Conservation (phyloP, 2,888 invertebrate genomes). For the Cylloceria caligata region DNA sequence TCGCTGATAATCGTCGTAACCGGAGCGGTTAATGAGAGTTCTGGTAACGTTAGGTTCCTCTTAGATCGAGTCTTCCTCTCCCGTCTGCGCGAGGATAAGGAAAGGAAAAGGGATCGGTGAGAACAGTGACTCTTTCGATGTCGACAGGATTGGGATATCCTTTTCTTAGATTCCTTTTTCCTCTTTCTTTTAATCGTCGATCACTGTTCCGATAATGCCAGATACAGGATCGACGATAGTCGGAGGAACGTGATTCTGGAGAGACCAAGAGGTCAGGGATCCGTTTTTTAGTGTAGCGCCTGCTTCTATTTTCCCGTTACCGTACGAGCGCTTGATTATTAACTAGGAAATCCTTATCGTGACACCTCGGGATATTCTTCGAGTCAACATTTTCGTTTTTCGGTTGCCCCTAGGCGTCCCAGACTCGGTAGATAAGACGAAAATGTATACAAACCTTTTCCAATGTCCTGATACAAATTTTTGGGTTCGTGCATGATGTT, state of each 20-base stretch:
- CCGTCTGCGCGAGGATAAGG: constrained; percentile 11
- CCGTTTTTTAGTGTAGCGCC: too few species aligned
- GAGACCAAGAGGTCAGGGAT: constrained; percentile 40
- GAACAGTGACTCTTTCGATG: constrained; percentile 47
- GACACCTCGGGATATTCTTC: constrained; percentile 18
- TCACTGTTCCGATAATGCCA: constrained; percentile 57
- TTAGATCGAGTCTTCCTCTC: not conserved
- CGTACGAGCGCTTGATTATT: constrained; percentile 18
- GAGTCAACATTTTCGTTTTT: constrained; percentile 13
- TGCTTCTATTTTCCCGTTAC: constrained; percentile 4
- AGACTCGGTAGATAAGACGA: constrained; percentile 31
- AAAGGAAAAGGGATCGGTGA: constrained; percentile 27
- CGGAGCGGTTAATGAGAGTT: constrained; percentile 69
- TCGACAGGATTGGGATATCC: constrained; percentile 39
- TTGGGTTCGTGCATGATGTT: not conserved
- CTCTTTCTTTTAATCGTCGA: constrained; percentile 45
- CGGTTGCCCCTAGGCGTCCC: constrained; percentile 8
- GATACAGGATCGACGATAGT: constrained; percentile 40
- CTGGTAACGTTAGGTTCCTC: constrained; percentile 54
- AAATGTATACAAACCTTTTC: constrained; percentile 25
- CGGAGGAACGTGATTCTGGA: constrained; percentile 22
- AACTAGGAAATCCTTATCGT: constrained; percentile 45
- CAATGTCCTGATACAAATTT: constrained; percentile 36
- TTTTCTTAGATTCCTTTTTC: constrained; percentile 36
- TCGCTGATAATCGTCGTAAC: constrained; percentile 76